Conservation (phyloP, 2,888 invertebrate genomes). For the Oscheius sp. region DNA sequence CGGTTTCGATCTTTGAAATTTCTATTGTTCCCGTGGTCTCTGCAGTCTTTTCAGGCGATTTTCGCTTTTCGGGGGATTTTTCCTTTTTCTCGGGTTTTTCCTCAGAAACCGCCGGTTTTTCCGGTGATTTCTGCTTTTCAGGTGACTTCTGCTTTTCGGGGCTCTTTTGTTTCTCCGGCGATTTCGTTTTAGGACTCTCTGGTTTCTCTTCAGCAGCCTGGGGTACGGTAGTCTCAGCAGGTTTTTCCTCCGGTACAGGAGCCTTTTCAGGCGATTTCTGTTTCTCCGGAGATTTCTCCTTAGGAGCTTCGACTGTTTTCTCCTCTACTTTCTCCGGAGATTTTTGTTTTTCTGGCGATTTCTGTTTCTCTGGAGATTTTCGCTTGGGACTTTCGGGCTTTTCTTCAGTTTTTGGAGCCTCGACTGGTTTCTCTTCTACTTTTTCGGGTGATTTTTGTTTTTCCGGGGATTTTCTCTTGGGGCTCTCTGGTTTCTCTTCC, state of each 20-base stretch:
- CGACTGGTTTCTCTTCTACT: not conserved
- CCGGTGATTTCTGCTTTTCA: too few species aligned
- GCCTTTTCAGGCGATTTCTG: conserved; percentile 33
- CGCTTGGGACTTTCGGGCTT: conserved; percentile 8
- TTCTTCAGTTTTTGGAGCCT: not conserved
- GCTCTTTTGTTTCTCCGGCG: too few species aligned
- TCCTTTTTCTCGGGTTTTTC: not conserved
- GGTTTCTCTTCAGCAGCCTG: too few species aligned
- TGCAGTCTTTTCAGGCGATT: not conserved
- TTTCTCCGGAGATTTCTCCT: conserved; percentile 28
- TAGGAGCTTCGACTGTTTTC: conserved; percentile 24
- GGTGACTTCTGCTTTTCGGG: too few species aligned
- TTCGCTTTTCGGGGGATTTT: not conserved
- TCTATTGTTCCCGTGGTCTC: conserved; percentile 14
- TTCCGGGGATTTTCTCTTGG: conserved; percentile 26
- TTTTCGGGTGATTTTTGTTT: not conserved
- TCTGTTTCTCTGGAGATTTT: not conserved
- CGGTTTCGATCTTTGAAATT: conserved; percentile 15
- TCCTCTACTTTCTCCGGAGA: not conserved
- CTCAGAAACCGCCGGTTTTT: not conserved
- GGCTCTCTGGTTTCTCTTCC: conserved; percentile 23
- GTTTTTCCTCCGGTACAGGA: not conserved
- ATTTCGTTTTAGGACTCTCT: too few species aligned
- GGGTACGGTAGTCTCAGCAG: too few species aligned
- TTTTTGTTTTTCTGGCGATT: too few species aligned